Evolutionary conservation across 2,113 vertebrate genomes (phyloP).

Genomic region (Channa argus): DNA sequence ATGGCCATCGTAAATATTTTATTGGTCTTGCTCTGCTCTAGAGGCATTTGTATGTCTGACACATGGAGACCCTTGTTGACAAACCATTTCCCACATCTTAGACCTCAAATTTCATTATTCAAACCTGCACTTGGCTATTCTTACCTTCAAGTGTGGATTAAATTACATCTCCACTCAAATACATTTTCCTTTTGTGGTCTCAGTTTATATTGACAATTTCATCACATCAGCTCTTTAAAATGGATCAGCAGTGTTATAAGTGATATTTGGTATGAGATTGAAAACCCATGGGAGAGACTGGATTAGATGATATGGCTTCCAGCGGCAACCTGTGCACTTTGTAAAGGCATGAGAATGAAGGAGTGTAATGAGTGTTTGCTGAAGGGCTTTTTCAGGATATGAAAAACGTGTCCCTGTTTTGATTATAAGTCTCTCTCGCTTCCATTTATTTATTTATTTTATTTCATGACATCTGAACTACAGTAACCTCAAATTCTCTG

Average conservation of each 20-base stretch:
- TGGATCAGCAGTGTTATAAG: constrained; percentile 53
- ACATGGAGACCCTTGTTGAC: constrained; percentile 72
- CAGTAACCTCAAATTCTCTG: constrained; percentile 18
- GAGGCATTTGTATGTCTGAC: constrained; percentile 55
- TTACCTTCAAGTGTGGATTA: constrained; percentile 40
- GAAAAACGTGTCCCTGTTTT: background rate
- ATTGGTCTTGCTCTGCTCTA: constrained; percentile 44
- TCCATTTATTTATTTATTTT: background rate
- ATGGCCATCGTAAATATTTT: constrained; percentile 65
- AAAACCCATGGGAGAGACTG: constrained; percentile 41
- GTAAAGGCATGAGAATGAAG: constrained; percentile 38
- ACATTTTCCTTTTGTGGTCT: constrained; percentile 26
- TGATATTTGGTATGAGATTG: constrained; percentile 37
- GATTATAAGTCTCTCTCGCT: background rate
- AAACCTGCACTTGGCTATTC: constrained; percentile 25
- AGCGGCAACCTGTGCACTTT: constrained; percentile 24
- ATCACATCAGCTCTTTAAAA: constrained; percentile 54
- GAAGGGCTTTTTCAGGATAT: constrained; percentile 31
- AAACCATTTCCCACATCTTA: constrained; percentile 59
- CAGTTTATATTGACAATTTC: constrained; percentile 27
- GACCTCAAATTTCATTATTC: constrained; percentile 65
- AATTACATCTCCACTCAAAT: constrained; percentile 30
- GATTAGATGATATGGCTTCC: constrained; percentile 44
- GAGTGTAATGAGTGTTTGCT: constrained; percentile 27
- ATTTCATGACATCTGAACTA: constrained; percentile 10